Evolutionary conservation across 2,113 vertebrate species (phyloP), one percentile per base, ranked within the genome.

Genomic region (Centrocercus urophasianus): DNA sequence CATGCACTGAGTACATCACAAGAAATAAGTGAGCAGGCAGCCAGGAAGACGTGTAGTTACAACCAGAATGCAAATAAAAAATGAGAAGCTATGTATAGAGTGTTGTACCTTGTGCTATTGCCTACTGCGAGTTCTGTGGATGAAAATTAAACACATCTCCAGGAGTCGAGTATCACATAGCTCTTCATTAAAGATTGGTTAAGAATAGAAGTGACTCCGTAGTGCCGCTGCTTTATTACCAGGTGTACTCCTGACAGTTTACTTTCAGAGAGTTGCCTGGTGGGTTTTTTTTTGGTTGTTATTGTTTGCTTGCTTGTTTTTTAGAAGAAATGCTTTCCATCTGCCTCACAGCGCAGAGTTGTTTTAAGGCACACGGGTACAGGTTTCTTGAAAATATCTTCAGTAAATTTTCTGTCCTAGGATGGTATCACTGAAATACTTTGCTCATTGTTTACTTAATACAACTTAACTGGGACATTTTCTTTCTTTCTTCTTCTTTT

Each of bases 401-500:
- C 8, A 48, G 57, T 74, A 48, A 83, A 83, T 88, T 40, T 57
- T 80, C 77, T 92, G 47, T 88, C 56, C 54, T 57, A 61, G 57
- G 43, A 86, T 84, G 65, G 56, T 79, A 52, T 92, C 8, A 1
- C 57, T 95, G 66, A 63, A 86, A 93, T 50, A 5, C 3, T 93
- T 65, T 42, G n/a, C 21, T 87, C 3, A 0, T 84, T 86, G 48
- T 60, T 93, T 88, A 61, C 93, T 88, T 71, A 71, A 90, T 90
- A 45, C 94, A 93, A 97, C 56, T 40, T 40, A 2, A 45, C 40
- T 88, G 89, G 73, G 80, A 28, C 95, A 91, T 94, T 84, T 47
- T 96, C 83, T 90, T 19, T 70, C 30, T 40, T 30, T 56, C 96
- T 95, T 91, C 83, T 47, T 96, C 80, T 90, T 19, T 70, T 25